Evolutionary conservation across 2,888 invertebrate species (phyloP).

Genomic region (Lochmaea crataegi): DNA sequence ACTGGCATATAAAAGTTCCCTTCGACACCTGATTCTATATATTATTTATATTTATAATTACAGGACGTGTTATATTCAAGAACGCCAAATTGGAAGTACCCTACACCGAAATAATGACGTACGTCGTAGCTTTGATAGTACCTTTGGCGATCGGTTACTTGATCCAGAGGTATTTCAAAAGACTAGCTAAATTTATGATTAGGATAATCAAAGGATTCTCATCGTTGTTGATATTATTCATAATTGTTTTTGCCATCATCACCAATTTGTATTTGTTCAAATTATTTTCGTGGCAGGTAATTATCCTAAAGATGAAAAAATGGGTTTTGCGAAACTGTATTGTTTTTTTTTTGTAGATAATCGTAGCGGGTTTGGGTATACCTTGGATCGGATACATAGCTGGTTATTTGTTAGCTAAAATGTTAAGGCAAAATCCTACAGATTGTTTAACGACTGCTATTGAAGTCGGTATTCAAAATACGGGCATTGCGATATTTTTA

Average conservation of each 20-base stretch:
- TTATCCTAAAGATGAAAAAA: no score
- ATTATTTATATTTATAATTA: neutral
- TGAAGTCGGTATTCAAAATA: slow-evolving; percentile 95
- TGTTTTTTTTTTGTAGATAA: slow-evolving; percentile 69
- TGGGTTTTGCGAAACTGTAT: neutral
- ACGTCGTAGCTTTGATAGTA: slow-evolving; percentile 80
- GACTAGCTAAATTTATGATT: slow-evolving; percentile 76
- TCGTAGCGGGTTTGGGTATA: slow-evolving; percentile 81
- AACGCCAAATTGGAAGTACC: slow-evolving; percentile 81
- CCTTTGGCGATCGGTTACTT: slow-evolving; percentile 78
- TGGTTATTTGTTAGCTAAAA: slow-evolving; percentile 74
- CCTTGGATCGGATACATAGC: slow-evolving; percentile 85
- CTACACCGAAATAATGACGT: slow-evolving; percentile 78
- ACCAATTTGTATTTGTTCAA: slow-evolving; percentile 92
- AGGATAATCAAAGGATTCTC: slow-evolving; percentile 88
- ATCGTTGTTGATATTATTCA: slow-evolving; percentile 81
- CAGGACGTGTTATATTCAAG: slow-evolving; percentile 53
- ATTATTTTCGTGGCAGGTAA: slow-evolving; percentile 88
- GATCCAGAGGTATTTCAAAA: slow-evolving; percentile 77
- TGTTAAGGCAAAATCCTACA: slow-evolving; percentile 71
- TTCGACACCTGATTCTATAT: no score
- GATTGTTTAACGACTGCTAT: slow-evolving; percentile 90
- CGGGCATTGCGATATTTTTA: slow-evolving; percentile 91
- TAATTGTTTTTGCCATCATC: slow-evolving; percentile 86
- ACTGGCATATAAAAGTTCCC: no score